Percentiles rank a stretch among this genome's conserved stretches.
Conservation (phyloP, 2,797 vertebrate species). For the Mallotus villosus region DNA sequence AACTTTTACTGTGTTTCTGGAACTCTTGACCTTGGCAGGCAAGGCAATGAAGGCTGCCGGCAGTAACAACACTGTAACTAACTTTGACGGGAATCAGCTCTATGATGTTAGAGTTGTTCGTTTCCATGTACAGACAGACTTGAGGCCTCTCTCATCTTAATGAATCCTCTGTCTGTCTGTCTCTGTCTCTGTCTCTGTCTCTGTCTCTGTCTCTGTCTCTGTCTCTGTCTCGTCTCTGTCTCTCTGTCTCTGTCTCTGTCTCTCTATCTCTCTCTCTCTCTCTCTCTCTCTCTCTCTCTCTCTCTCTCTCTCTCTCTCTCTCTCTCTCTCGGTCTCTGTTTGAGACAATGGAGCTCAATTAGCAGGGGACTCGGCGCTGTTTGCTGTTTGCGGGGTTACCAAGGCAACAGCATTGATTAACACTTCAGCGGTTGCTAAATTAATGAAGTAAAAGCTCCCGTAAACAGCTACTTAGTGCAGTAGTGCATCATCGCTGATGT, state of each 20-base stretch:
- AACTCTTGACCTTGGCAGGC: neutral
- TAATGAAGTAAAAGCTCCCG: slow-evolving; percentile 76
- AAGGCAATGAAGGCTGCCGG: neutral
- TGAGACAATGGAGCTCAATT: slow-evolving; percentile 82
- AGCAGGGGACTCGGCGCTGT: slow-evolving; percentile 73
- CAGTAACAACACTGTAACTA: neutral
- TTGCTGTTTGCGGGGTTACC: slow-evolving; percentile 81
- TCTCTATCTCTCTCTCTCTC: neutral
- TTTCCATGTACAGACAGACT: slow-evolving; percentile 47
- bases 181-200: neutral
- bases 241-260: neutral
- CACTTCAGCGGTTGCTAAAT: slow-evolving; percentile 65
- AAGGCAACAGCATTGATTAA: slow-evolving; percentile 82
- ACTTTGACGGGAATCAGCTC: slow-evolving; percentile 28
- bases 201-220: slow-evolving; percentile 8
- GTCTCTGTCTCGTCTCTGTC: neutral
- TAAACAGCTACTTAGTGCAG: slow-evolving; percentile 76
- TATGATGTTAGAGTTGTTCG: slow-evolving; percentile 29
- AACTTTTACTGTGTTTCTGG: neutral
- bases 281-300: neutral
- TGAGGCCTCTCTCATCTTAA: slow-evolving; percentile 38
- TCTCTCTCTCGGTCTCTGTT: slow-evolving; percentile 46
- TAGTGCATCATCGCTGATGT: slow-evolving; percentile 71
- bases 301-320: slow-evolving; percentile 6
- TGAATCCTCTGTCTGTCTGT: too few species aligned